Evolutionary conservation across 2,888 invertebrate species (phyloP).

Genomic region (Troglohyphantes excavatus): DNA sequence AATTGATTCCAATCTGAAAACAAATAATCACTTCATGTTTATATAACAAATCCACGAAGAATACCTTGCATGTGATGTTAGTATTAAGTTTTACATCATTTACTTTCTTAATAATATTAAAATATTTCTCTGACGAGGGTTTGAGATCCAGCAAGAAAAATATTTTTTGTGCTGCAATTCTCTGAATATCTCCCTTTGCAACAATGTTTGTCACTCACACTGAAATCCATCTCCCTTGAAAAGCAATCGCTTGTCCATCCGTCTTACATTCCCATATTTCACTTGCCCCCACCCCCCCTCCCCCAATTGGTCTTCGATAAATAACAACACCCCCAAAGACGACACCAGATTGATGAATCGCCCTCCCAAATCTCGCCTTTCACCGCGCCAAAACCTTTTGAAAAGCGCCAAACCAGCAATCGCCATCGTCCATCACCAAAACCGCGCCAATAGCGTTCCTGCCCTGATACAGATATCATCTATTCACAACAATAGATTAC

Average conservation of each 20-base stretch:
- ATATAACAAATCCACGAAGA: no score
- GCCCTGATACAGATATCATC: constrained; percentile 74
- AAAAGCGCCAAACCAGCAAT: constrained; percentile 61
- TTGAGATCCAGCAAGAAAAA: no score
- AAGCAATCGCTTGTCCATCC: constrained; percentile 32
- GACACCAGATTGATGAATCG: constrained; percentile 55
- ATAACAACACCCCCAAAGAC: constrained; percentile 46
- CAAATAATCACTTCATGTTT: no score
- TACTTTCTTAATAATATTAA: no score
- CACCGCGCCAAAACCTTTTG: constrained; percentile 50
- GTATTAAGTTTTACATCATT: no score
- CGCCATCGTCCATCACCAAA: constrained; percentile 71
- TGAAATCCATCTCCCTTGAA: constrained; percentile 25
- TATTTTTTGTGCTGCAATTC: not conserved
- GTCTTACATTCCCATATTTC: constrained; percentile 21
- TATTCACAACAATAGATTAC: constrained; percentile 70
- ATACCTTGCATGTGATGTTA: no score
- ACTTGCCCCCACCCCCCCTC: constrained; percentile 19
- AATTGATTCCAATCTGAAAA: no score
- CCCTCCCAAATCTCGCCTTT: constrained; percentile 60
- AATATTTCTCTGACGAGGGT: no score
- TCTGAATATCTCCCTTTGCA: not conserved
- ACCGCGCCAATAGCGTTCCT: constrained; percentile 61
- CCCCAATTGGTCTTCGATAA: constrained; percentile 21
- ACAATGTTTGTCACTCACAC: constrained; percentile 27